Evolutionary conservation across 2,888 invertebrate species (phyloP), one percentile per base, ranked within the genome.

Genomic region (Hirtodrosophila histrioides): DNA sequence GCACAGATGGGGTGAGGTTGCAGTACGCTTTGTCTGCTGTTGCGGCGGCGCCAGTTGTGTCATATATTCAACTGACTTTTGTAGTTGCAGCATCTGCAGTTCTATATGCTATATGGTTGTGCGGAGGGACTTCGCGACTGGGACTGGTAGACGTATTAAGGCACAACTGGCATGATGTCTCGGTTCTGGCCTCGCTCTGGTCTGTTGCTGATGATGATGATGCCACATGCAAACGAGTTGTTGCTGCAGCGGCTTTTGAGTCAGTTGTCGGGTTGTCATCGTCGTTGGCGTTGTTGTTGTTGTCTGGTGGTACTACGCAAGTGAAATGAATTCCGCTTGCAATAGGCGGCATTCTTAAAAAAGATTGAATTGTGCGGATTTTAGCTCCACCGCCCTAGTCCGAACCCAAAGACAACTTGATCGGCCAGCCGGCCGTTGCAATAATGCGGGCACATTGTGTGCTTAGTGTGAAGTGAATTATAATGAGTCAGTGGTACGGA

Each of bases 141-240:
- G 27, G 51, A 53, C 12, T 37, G 37, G 37, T 23, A 50, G 50
- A 50, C 40, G 54, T 48, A 54, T 56, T 45, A 46, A 46, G 62
- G 54, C 62, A 62, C 36, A 62, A 70, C 63, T 56, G 69, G 70
- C 51, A 62, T 37, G 55, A 40, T 65, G 72, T 65, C 55, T 55
- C 58, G 43, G 37, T 51, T 64, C 45, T 70, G 56, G 43, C 49
- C 49, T 67, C 54, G 55, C 58, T 61, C 40, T 61, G 64, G 35
- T 53, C 41, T 63, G 58, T 17, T 49, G 51, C 56, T 31, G 62
- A 23, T 72, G 74, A 56, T 62, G 64, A 53, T 65, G 69, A 63
- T 77, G 68, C 75, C 71, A 65, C 68, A 78, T 78, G 79, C 77
- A 77, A 77, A 78, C 71, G 77, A 77, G 75, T 69, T 78, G 69